Evolutionary conservation across 2,797 vertebrate genomes (phyloP), one percentile per base, ranked within the genome.

Genomic region (Smutsia temminckii): DNA sequence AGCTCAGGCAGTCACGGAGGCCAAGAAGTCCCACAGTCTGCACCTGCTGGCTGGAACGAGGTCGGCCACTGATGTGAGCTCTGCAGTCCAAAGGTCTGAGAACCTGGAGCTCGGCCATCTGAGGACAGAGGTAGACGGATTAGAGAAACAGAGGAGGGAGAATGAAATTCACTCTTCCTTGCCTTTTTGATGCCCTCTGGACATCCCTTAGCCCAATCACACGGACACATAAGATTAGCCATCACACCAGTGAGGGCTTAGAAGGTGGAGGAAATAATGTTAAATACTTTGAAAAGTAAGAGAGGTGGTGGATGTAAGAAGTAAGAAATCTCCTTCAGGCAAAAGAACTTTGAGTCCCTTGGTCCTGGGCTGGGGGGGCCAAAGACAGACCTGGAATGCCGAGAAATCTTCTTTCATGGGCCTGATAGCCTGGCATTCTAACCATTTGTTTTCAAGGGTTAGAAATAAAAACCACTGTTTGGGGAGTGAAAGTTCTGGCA

Each of bases 401-500:
- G 34, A 29, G 17, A 85, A 91, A 74, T 55, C 27, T 74, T 75
- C 23, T 87, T 95, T 46, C 49, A 57, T 34, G 42, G 85, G 27
- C 11, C 37, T 40, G 11, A 77, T 16, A 3, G n/a, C 4, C 66
- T 80, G 53, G 18, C 6, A n/a, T 80, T 59, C 55, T 29, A 77
- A 53, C 23, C 18, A 27, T 55, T 78, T 92, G 21, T 59, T 94
- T 93, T 32, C 37, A 84, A 87, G 69, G 10, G 4, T 92, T 91
- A 51, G 74, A 85, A 78, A 53, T 69, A 49, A 71, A 77, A 96
- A 85, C 8, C n/a, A 27, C 63, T 37, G 29, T 84, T 85, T 93
- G 9, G 51, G 53, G 53, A 96, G 9, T 20, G 23, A 64, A 86
- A 85, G 37, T 57, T 68, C 61, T 93, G 53, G 42, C 69, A 23